A percentile compares a stretch with the other conserved stretches of the same genome.
Conservation (phyloP, 2,888 invertebrate species). For the Hirudinaria manillensis region DNA sequence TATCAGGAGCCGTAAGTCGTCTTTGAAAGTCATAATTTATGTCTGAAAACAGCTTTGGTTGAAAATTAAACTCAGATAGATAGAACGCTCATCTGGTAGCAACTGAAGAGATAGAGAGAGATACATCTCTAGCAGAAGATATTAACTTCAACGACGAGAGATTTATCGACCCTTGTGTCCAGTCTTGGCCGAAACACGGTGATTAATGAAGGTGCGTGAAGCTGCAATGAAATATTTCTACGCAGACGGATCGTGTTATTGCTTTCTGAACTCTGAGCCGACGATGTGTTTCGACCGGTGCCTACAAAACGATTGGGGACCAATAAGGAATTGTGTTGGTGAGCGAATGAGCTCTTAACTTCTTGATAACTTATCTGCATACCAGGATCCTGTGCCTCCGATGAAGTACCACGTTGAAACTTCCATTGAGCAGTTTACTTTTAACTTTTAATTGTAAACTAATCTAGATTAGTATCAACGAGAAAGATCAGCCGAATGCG, state of each 20-base stretch:
- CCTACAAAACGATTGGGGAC: no score
- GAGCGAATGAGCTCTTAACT: no score
- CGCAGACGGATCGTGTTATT: neutral
- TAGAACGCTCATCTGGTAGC: neutral
- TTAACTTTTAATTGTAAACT: no score
- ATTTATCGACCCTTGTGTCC: slow-evolving; percentile 1
- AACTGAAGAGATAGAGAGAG: neutral
- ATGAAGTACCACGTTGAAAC: no score
- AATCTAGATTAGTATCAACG: no score
- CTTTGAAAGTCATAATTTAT: slow-evolving; percentile 3
- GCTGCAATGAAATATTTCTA: neutral
- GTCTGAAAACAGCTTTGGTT: neutral
- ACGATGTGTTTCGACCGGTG: no score
- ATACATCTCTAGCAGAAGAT: neutral
- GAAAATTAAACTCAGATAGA: slow-evolving; percentile 1
- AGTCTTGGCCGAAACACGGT: neutral
- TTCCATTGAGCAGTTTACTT: no score
- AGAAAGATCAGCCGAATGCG: no score
- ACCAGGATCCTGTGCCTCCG: no score
- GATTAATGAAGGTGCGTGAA: slow-evolving; percentile 6
- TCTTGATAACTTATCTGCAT: no score
- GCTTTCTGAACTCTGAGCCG: neutral
- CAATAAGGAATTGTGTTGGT: no score
- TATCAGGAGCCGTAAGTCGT: neutral
- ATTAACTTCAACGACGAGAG: neutral